phyloP scores from a whole-genome alignment of 2,113 vertebrate genomes.

The Diadophis punctatus region DNA sequence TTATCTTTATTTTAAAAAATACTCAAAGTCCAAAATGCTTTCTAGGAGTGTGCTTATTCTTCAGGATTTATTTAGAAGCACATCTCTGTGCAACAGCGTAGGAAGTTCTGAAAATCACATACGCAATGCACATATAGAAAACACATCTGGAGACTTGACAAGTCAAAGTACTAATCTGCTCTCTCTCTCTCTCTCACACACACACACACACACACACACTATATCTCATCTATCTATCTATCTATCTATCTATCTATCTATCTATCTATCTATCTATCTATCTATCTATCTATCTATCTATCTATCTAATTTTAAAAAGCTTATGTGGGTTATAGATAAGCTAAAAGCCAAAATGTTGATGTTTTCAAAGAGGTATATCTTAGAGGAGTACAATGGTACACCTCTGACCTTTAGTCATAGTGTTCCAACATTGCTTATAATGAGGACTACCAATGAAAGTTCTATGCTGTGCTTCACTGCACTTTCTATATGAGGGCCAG shows the following conservation, averaged over 20 bases:
- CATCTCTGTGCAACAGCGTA: background rate
- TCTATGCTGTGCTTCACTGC: conserved; percentile 78
- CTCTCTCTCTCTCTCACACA: background rate
- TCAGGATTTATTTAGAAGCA: background rate
- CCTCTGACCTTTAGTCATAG: conserved; percentile 74
- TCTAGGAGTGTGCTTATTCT: background rate
- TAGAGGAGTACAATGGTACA: conserved; percentile 60
- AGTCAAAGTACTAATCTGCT: background rate
- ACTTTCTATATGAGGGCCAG: conserved; percentile 80
- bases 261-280: too few relatives aligned
- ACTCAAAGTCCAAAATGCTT: background rate
- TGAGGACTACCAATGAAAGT: conserved; percentile 76
- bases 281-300: too few relatives aligned
- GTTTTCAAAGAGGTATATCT: conserved; percentile 63
- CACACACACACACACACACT: background rate
- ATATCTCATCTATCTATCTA: too few relatives aligned
- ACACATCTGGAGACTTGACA: background rate
- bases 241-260: too few relatives aligned
- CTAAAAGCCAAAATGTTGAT: conserved; percentile 44
- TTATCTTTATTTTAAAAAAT: background rate
- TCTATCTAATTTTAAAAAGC: background rate
- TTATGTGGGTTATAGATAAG: conserved; percentile 29
- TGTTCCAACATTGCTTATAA: conserved; percentile 70
- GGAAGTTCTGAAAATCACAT: background rate
- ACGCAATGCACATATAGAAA: background rate